phyloP scores from a whole-genome alignment of 2,113 vertebrate species.

The Paramisgurnus dabryanus region DNA sequence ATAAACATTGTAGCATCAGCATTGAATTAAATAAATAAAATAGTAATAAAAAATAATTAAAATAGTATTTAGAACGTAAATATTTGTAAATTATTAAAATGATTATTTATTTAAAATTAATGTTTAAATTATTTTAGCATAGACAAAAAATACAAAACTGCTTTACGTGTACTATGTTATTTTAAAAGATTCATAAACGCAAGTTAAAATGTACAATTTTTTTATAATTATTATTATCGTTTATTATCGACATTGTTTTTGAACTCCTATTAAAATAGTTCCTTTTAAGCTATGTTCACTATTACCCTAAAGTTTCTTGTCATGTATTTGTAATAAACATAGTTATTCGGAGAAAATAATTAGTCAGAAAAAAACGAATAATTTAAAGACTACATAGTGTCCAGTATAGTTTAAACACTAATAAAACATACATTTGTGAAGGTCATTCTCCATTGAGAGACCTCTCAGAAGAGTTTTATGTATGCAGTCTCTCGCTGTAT shows the following conservation, averaged over 20 bases:
- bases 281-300: background rate
- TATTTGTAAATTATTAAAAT: too few species aligned
- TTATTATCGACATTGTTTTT: too few species aligned
- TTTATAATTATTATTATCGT: too few species aligned
- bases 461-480: background rate
- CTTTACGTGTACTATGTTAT: too few species aligned
- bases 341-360: background rate
- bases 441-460: background rate
- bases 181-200: too few species aligned
- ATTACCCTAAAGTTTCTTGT: background rate
- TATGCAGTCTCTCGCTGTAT: background rate
- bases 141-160: too few species aligned
- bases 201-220: too few species aligned
- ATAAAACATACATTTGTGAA: constrained; percentile 11
- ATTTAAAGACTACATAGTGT: background rate
- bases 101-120: too few species aligned
- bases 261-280: too few species aligned
- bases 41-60: too few species aligned
- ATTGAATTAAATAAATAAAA: background rate
- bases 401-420: background rate
- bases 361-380: background rate
- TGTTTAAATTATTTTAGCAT: too few species aligned
- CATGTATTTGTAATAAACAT: background rate
- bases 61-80: too few species aligned
- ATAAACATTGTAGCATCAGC: background rate